Evolutionary conservation across 2,113 vertebrate species (phyloP), one percentile per base, ranked within the genome.

Genomic region (Haemorhous mexicanus): DNA sequence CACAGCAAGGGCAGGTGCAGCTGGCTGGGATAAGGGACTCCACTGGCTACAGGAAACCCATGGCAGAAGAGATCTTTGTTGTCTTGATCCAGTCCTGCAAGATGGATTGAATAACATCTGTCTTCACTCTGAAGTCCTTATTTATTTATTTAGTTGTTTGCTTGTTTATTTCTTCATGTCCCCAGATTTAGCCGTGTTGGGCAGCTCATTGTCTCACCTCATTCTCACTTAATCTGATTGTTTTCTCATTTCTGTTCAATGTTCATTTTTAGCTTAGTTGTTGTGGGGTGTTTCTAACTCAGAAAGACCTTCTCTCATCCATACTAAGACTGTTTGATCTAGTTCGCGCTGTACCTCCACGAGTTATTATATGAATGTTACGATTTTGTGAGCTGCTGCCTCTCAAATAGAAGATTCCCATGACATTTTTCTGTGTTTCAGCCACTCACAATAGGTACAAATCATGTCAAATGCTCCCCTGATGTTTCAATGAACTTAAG

Each of bases 361-460:
- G 33, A 32, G 30, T 58, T 78, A 59, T 8, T 70, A 37, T 39
- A 22, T 2, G 1, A 74, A 58, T 2, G 2, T 70, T 52, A 59
- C 2, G 17, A 56, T 85, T 63, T 62, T 83, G 21, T 73, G 63
- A 86, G 24, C 75, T 93, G 46, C 47, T 88, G 33, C 50, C 23
- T 87, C 37, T 95, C 44, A 81, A 61, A 72, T 1, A 91, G 30
- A 90, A 90, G 52, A 77, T 74, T 15, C 28, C 46, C 18, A 20
- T 89, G 61, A 37, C 17, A 23, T 78, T 91, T 81, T 94, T 81
- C 55, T 76, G 27, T 87, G 39, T 87, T 94, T 78, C 32, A 84
- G 68, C 43, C 33, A 27, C 68, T 46, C 43, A 84, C 7, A 74
- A 55, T 86, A 47, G 79, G 63, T 81, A 77, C 55, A 95, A 78